Evolutionary conservation across 2,113 vertebrate genomes (phyloP), one percentile per base, ranked within the genome.

Genomic region (Labeo catla): DNA sequence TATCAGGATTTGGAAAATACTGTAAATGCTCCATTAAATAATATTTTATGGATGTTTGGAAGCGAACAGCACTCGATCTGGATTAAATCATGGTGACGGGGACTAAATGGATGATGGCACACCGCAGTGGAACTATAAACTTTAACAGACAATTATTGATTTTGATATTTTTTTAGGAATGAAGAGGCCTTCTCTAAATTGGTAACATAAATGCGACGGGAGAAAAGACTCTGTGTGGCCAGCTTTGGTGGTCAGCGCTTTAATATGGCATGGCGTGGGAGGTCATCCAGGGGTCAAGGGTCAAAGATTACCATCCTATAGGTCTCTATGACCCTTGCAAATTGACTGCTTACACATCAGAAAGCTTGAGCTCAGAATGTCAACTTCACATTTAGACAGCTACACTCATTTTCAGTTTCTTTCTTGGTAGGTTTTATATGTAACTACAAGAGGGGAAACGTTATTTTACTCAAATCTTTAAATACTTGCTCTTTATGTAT

Each of bases 81-180:
- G 76, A 39, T 84, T 95, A 94, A 95, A 94, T 95, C 93, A 94
- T 84, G 90, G 74, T 89, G 91, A 92, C 91, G 54, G 70, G 88
- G 91, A 90, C 90, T 87, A 84, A 88, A 91, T 86, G 89, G 80
- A 83, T 91, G 87, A 90, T 84, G 92, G 92, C 87, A 89, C 90
- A 89, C 87, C 89, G 84, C 89, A 78, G 9, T 43, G 83, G 13
- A 49, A 91, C 93, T 90, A 94, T 95, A 95, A 95, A 95, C 93
- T 91, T 93, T 93, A 93, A 81, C 84, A 93, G 94, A 91, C 94
- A 91, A 91, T 36, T 95, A 95, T 96, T 94, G 95, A 96, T 95
- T 89, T 9, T 45, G 39, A 84, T 87, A 78, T 91, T 89, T 92
- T 90, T 86, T 10, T 45, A 77, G 74, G 36, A 49, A 59, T 88